These are phyloP conservation scores for Limnephilus marmoratus DNA, from an alignment of 2,888 invertebrate genomes.

Conservation along the genomic window DNA sequence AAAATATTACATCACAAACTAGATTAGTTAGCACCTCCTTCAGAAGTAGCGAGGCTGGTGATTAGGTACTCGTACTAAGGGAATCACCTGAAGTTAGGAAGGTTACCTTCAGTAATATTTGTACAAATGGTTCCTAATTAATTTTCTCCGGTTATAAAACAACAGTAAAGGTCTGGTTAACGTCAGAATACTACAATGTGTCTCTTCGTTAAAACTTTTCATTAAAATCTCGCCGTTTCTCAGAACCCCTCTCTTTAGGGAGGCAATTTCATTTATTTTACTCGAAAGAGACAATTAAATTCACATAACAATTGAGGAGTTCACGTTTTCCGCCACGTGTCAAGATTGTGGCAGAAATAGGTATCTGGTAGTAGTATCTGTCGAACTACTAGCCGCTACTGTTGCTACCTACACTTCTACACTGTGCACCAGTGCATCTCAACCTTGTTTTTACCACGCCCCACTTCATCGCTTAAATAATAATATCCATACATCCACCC, in stretches of 20 bases:
- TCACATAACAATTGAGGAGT: neutral
- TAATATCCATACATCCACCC: no score
- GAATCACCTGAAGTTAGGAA: neutral
- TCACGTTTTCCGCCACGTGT: constrained; percentile 23
- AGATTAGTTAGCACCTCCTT: neutral
- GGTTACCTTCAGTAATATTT: constrained; percentile 15
- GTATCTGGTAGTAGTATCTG: neutral
- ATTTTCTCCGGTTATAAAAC: constrained; percentile 36
- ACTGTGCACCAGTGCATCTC: no score
- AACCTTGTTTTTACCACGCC: no score
- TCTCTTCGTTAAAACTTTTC: constrained; percentile 27
- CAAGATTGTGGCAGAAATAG: neutral
- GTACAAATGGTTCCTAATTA: constrained; percentile 30
- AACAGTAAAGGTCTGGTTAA: constrained; percentile 12
- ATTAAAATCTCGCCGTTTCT: constrained; percentile 23
- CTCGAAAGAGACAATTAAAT: constrained; percentile 22
- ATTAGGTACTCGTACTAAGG: neutral
- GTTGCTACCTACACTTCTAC: neutral
- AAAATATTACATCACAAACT: neutral
- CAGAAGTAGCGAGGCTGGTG: no score
- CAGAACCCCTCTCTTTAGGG: neutral
- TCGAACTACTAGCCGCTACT: neutral
- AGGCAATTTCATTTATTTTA: constrained; percentile 21
- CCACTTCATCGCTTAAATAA: no score
- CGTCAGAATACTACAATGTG: neutral